A percentile compares a stretch with the other conserved stretches of the same genome.
phyloP scores from a whole-genome alignment of 2,113 vertebrate species.

The Gnathonemus longibarbis region DNA sequence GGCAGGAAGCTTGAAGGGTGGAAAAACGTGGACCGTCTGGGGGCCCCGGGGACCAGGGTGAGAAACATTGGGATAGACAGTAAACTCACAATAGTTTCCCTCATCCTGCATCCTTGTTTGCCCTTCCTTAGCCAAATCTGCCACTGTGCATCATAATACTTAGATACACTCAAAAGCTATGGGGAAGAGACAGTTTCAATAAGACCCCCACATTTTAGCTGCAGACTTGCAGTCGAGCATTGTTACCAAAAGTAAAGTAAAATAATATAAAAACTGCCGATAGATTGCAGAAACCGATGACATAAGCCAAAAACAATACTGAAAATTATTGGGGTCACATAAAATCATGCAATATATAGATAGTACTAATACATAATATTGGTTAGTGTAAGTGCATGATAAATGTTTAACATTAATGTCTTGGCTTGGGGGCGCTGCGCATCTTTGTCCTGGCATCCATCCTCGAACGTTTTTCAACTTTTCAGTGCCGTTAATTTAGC shows the following conservation, averaged over 20 bases:
- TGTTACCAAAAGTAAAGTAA: background rate
- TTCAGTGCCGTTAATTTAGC: background rate
- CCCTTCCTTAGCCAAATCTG: background rate
- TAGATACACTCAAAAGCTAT: background rate
- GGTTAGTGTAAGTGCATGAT: background rate
- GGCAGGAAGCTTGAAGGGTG: background rate
- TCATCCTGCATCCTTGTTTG: background rate
- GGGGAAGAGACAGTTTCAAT: background rate
- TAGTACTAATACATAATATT: background rate
- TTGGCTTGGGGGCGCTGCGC: background rate
- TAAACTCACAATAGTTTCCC: background rate
- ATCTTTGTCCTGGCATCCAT: background rate
- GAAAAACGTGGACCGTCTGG: background rate
- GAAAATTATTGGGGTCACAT: background rate
- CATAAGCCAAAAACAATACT: background rate
- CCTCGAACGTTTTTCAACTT: background rate
- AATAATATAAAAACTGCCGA: background rate
- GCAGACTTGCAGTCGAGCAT: background rate
- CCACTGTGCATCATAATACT: background rate
- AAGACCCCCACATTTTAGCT: background rate
- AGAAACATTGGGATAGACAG: background rate
- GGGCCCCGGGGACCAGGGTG: background rate
- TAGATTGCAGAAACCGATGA: background rate
- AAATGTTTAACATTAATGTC: background rate
- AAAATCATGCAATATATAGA: background rate